Evolutionary conservation across 2,797 vertebrate species (phyloP).

Genomic region (Anguilla megastoma): DNA sequence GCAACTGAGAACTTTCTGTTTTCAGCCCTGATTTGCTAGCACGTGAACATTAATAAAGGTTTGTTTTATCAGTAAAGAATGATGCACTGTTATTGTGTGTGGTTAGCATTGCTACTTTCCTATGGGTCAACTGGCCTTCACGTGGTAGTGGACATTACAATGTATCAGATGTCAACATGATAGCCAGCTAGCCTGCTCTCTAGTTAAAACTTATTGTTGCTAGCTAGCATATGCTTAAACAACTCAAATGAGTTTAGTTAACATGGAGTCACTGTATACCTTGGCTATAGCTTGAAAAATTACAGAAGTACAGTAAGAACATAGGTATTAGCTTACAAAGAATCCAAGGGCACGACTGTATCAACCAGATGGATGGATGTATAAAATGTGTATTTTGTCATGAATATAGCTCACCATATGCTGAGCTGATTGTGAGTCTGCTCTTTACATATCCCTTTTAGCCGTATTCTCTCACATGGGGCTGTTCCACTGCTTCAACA

Average conservation of each 20-base stretch:
- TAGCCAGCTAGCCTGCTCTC: not conserved
- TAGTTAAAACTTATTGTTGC: not conserved
- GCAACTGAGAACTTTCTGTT: no score
- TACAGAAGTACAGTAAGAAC: not conserved
- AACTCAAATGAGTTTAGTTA: not conserved
- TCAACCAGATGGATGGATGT: not conserved
- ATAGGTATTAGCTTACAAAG: not conserved
- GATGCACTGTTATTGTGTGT: no score
- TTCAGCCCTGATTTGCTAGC: no score
- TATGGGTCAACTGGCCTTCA: no score
- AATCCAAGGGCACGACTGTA: not conserved
- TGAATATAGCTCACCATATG: not conserved
- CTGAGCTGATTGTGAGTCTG: not conserved
- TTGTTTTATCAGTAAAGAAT: no score
- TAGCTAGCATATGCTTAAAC: not conserved
- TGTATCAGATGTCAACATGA: not conserved
- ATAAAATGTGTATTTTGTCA: not conserved
- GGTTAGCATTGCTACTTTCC: no score
- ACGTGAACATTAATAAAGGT: no score
- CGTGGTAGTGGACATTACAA: not conserved
- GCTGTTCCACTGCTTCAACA: not conserved
- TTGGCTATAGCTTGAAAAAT: not conserved
- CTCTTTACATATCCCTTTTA: not conserved
- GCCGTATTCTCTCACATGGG: not conserved
- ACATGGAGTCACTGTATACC: not conserved